These are phyloP conservation scores for Elephantulus edwardii DNA, from an alignment of 2,113 vertebrate species.

Conservation along the genomic window DNA sequence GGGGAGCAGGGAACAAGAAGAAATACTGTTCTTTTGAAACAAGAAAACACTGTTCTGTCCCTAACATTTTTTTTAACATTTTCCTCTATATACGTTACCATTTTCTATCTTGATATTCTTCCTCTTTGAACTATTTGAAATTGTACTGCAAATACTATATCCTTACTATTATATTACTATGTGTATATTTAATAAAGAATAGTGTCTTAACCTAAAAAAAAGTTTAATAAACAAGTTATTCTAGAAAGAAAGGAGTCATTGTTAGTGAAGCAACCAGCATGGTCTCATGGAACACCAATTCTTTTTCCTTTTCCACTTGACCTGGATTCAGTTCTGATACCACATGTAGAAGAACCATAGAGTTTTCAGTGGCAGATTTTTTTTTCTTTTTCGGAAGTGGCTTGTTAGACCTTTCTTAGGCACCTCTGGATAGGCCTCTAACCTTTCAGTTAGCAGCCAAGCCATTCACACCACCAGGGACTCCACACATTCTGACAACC, in stretches of 20 bases:
- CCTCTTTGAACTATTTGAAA: background rate
- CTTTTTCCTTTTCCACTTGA: background rate
- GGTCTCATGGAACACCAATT: background rate
- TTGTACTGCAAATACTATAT: background rate
- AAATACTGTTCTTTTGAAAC: background rate
- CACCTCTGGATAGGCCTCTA: background rate
- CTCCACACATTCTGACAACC: background rate
- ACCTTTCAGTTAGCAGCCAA: no score
- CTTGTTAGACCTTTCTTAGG: background rate
- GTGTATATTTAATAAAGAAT: background rate
- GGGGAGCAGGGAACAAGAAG: background rate
- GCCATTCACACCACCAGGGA: no score
- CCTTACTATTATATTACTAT: background rate
- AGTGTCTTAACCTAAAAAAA: background rate
- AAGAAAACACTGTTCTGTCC: slow-evolving; percentile 15
- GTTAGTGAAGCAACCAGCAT: background rate
- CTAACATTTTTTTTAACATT: background rate
- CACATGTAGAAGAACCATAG: background rate
- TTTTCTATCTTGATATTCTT: background rate
- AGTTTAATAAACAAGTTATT: background rate
- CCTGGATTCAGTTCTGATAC: background rate
- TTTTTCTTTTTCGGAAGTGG: background rate
- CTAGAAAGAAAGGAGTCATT: background rate
- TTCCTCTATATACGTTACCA: background rate
- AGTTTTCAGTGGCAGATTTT: background rate